Evolutionary conservation across 2,113 vertebrate genomes (phyloP).

Genomic region (Dromiciops gliroides): DNA sequence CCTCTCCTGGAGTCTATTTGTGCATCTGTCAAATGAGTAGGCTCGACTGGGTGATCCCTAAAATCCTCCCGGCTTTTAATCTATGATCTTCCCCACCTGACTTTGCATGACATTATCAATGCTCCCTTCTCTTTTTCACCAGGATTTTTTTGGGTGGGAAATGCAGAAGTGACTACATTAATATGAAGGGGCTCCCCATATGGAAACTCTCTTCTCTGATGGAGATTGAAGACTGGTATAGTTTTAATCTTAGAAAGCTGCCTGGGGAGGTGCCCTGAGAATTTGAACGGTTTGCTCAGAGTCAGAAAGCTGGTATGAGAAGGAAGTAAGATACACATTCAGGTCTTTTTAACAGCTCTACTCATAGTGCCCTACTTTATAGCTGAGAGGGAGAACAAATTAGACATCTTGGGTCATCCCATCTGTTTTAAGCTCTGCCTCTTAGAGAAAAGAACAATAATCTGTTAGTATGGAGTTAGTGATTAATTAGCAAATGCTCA

Average conservation of each 20-base stretch:
- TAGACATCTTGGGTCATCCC: constrained; percentile 9
- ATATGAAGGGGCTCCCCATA: background rate
- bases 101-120: background rate
- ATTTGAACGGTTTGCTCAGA: background rate
- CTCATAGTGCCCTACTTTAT: background rate
- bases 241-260: background rate
- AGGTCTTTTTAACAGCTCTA: background rate
- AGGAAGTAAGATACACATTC: background rate
- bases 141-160: background rate
- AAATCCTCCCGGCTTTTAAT: background rate
- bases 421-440: constrained; percentile 1
- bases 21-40: background rate
- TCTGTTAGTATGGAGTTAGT: background rate
- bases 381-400: background rate
- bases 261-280: background rate
- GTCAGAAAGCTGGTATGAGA: background rate
- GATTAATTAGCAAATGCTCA: background rate
- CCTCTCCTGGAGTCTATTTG: background rate
- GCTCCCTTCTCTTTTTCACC: background rate
- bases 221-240: too few relatives aligned
- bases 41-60: background rate
- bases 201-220: background rate
- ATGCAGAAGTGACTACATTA: background rate
- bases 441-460: background rate
- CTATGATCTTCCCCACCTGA: background rate